Percentiles rank a stretch among this genome's conserved stretches.
These are phyloP conservation scores for Philonicus albiceps DNA, from an alignment of 2,888 invertebrate species.

Conservation along the genomic window DNA sequence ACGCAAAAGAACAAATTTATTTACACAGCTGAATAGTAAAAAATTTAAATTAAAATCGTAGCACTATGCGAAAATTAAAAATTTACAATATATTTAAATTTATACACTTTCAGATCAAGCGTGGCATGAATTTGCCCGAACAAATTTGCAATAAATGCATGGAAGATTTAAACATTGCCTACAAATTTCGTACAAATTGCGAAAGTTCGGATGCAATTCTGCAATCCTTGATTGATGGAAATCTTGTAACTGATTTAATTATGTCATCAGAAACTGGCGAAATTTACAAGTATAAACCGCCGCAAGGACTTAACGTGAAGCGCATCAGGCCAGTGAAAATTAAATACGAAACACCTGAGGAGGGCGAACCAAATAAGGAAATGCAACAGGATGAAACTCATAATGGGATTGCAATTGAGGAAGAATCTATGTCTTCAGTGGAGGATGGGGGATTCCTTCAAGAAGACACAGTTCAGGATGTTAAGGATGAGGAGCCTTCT, in stretches of 20 bases:
- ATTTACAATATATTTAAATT: neutral
- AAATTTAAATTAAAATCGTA: neutral
- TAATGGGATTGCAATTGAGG: neutral
- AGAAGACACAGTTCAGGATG: neutral
- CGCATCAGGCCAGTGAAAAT: conserved; percentile 23
- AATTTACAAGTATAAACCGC: conserved; percentile 47
- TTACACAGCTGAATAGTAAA: neutral
- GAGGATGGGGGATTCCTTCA: neutral
- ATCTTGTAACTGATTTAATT: neutral
- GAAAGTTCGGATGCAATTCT: conserved; percentile 51
- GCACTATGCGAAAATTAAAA: too few relatives aligned
- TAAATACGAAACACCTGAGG: conserved; percentile 1
- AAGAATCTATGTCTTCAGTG: neutral
- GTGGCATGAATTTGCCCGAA: conserved; percentile 48
- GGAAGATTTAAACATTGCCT: conserved; percentile 48
- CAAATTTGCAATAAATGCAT: conserved; percentile 50
- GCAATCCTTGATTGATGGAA: conserved; percentile 42
- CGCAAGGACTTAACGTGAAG: conserved; percentile 46
- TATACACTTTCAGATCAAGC: conserved; percentile 2
- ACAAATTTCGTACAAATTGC: conserved; percentile 49
- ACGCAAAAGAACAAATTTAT: neutral
- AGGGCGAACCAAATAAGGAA: neutral
- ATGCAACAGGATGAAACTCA: neutral
- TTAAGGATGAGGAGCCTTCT: neutral
- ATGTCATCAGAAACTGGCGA: conserved; percentile 37